Conservation (phyloP, 2,113 vertebrate species). For the Columba livia region DNA sequence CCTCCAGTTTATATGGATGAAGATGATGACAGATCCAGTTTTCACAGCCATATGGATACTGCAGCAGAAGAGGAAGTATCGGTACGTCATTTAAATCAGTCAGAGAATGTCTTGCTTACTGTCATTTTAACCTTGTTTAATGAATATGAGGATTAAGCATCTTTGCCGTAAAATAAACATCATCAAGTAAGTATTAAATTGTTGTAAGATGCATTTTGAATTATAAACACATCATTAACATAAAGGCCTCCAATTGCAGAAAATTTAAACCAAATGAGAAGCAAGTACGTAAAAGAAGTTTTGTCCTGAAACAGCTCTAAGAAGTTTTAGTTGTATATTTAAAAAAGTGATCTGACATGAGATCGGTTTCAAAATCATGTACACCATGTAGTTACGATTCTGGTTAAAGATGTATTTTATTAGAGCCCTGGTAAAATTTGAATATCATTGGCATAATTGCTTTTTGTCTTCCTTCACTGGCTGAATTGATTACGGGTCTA, state of each 20-base stretch:
- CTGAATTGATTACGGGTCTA: background rate
- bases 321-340: background rate
- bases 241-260: background rate
- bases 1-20: constrained; percentile 99
- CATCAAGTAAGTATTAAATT: background rate
- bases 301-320: background rate
- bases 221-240: background rate
- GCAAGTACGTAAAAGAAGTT: background rate
- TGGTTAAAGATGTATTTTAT: background rate
- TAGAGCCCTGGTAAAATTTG: background rate
- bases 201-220: background rate
- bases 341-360: background rate
- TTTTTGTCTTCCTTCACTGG: background rate
- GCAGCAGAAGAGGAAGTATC: constrained; percentile 87
- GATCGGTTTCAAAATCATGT: background rate
- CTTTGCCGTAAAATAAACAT: background rate
- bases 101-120: background rate
- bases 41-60: constrained; percentile 84
- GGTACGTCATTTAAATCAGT: constrained; percentile 56
- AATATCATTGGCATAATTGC: background rate
- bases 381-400: background rate
- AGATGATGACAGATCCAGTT: constrained; percentile 91
- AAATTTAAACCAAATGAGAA: background rate
- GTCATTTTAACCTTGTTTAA: background rate
- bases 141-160: background rate